Conservation (phyloP, 2,113 vertebrate species). For the Etheostoma cragini region DNA sequence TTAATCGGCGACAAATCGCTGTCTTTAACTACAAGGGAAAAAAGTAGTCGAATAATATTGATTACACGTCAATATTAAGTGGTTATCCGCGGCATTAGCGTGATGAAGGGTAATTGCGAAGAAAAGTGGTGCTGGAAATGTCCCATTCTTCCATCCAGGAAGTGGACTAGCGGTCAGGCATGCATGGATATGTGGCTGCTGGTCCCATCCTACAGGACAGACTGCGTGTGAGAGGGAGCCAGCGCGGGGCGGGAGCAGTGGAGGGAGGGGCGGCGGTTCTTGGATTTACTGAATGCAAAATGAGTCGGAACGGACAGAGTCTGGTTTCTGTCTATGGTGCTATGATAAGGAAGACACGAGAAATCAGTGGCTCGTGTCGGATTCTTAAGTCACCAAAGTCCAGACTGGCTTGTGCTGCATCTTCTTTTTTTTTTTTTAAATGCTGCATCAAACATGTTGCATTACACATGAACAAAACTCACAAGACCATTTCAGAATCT, state of each 20-base stretch:
- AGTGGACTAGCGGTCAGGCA: slow-evolving; percentile 85
- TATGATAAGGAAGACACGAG: slow-evolving; percentile 32
- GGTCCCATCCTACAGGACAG: slow-evolving; percentile 75
- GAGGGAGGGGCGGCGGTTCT: slow-evolving; percentile 71
- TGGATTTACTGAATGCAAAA: slow-evolving; percentile 70
- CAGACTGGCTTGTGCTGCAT: slow-evolving; percentile 1
- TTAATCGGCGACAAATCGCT: slow-evolving; percentile 74
- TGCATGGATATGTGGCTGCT: slow-evolving; percentile 69
- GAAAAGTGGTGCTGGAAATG: slow-evolving; percentile 83
- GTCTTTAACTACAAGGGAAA: slow-evolving; percentile 63
- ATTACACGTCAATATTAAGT: slow-evolving; percentile 79
- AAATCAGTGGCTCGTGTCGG: slow-evolving; percentile 40
- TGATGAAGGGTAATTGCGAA: slow-evolving; percentile 66
- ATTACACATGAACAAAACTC: slow-evolving; percentile 42
- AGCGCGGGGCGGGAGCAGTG: slow-evolving; percentile 81
- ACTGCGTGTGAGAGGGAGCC: slow-evolving; percentile 55
- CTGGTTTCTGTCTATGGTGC: slow-evolving; percentile 34
- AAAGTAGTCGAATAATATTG: slow-evolving; percentile 69
- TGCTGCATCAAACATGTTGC: slow-evolving; percentile 57
- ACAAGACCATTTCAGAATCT: neutral
- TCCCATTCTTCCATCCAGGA: slow-evolving; percentile 93
- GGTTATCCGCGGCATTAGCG: slow-evolving; percentile 81
- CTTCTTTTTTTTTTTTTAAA: slow-evolving; percentile 18
- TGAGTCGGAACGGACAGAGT: slow-evolving; percentile 57
- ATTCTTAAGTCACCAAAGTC: slow-evolving; percentile 33